phyloP scores from a whole-genome alignment of 2,113 vertebrate genomes.

The Crotalus tigris region DNA sequence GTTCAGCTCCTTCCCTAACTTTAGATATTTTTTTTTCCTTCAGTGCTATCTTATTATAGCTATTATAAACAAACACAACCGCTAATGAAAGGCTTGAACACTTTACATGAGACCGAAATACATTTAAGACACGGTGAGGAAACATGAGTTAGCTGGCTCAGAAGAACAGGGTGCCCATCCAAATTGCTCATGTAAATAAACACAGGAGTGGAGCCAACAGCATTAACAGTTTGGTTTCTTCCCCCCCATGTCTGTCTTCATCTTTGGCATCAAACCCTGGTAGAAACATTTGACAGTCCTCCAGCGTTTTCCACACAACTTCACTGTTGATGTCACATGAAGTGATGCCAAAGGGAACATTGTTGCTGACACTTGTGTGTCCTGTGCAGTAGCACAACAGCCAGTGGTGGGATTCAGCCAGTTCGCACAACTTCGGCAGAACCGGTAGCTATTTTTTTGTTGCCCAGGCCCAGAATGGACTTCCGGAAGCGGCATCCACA shows the following conservation, averaged over 20 bases:
- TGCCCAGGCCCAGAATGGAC: too few species aligned
- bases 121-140: constrained; percentile 67
- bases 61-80: constrained; percentile 79
- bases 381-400: neutral
- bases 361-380: too few species aligned
- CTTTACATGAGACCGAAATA: constrained; percentile 68
- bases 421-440: too few species aligned
- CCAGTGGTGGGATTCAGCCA: neutral
- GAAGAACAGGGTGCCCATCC: constrained; percentile 54
- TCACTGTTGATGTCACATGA: neutral
- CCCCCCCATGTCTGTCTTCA: accelerated
- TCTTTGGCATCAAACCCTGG: neutral
- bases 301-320: neutral
- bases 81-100: constrained; percentile 77
- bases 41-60: constrained; percentile 78
- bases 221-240: neutral
- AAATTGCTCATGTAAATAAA: constrained; percentile 3
- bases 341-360: neutral
- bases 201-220: neutral
- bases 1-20: constrained; percentile 66
- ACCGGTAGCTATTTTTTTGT: too few species aligned
- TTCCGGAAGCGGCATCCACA: too few species aligned
- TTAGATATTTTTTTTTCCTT: constrained; percentile 68
- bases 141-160: constrained; percentile 63
- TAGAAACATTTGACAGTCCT: neutral